Evolutionary conservation across 2,113 vertebrate species (phyloP).

Genomic region (Anolis sagrei): DNA sequence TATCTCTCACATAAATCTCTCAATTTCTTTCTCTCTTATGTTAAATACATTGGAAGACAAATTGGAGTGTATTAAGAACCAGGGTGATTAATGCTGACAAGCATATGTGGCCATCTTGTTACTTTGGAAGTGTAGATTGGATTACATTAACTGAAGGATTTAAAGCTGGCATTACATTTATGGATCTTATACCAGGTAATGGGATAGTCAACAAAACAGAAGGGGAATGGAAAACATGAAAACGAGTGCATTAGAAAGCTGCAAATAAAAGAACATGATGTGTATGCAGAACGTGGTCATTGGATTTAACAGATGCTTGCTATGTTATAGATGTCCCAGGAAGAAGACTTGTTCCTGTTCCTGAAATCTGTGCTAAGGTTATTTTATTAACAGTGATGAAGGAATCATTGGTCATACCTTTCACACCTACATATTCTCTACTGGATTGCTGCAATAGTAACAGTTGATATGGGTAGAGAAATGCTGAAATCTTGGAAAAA

Average conservation of each 20-base stretch:
- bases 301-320: not conserved
- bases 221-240: not conserved
- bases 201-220: not conserved
- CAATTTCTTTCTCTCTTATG: constrained; percentile 36
- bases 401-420: no score
- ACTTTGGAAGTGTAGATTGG: constrained; percentile 7
- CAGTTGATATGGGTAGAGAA: no score
- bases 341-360: not conserved
- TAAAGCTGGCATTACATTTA: constrained; percentile 29
- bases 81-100: constrained; percentile 36
- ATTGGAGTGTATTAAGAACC: constrained; percentile 35
- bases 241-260: not conserved
- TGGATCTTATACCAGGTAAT: constrained; percentile 19
- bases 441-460: no score
- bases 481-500: no score
- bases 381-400: no score
- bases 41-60: constrained; percentile 39
- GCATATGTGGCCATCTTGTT: not conserved
- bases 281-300: not conserved
- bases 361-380: not conserved
- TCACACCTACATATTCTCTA: no score
- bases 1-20: accelerated
- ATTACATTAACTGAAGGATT: not conserved
- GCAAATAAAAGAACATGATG: not conserved
- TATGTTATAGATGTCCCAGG: not conserved